Percentiles rank a stretch among this genome's conserved stretches.
Conservation (phyloP, 2,113 vertebrate genomes). For the Sakesphorus luctuosus region DNA sequence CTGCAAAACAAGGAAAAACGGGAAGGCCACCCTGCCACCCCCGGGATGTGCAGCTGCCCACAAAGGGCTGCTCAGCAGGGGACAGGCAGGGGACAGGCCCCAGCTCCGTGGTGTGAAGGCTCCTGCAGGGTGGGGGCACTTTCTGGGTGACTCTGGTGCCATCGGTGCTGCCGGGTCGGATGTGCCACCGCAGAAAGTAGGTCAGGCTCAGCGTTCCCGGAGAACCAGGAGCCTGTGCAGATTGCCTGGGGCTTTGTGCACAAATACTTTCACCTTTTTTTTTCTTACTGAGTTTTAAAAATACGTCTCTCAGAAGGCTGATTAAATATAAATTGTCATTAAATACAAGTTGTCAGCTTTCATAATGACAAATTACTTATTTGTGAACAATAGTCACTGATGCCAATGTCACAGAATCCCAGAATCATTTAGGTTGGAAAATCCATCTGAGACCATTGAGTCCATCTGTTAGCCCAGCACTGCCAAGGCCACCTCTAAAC, state of each 20-base stretch:
- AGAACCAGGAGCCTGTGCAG: neutral
- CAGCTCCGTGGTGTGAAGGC: fast-evolving
- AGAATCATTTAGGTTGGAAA: neutral
- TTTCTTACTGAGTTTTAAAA: neutral
- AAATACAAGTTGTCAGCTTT: neutral
- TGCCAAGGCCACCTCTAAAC: neutral
- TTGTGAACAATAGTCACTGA: neutral
- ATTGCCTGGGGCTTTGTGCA: neutral
- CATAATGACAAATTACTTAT: neutral
- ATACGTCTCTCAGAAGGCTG: neutral
- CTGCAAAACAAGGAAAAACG: fast-evolving
- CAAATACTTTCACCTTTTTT: neutral
- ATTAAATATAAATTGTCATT: neutral
- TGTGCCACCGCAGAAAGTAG: fast-evolving
- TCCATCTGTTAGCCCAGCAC: neutral
- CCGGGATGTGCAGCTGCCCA: fast-evolving
- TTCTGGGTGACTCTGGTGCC: fast-evolving
- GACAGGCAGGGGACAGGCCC: neutral
- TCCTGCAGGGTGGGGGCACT: neutral
- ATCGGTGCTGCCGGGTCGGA: fast-evolving
- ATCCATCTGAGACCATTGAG: neutral
- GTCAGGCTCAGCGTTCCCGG: fast-evolving
- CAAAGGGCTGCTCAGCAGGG: neutral
- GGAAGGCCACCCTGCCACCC: fast-evolving
- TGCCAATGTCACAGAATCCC: neutral